Evolutionary conservation across 2,888 invertebrate genomes (phyloP), one percentile per base, ranked within the genome.

Genomic region (Dolichopus griseipennis): DNA sequence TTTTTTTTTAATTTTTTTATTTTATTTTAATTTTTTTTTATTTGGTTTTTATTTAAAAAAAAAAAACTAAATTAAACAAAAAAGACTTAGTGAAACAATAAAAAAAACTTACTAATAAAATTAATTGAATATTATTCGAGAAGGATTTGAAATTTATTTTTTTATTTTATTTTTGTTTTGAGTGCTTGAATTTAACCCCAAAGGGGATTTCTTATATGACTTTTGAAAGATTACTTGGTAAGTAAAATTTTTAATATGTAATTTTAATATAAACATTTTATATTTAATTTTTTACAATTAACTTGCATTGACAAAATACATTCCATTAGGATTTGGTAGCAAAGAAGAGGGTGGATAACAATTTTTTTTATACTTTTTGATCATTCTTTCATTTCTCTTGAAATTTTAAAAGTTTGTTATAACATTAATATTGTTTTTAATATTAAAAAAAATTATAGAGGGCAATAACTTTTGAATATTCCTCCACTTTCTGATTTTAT

Each of bases 151-250:
- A 52, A 52, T 52, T 52, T 52, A 52, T 52, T 52, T 52, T 52
- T 52, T 52, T 52, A 12, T 52, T 52, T 52, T 52, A 52, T 27
- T 27, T 27, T 27, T 27, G 27, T 52, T 52, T 52, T 52, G 52
- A 52, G 52, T 52, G 52, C 15, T 52, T n/a, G 52, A 52, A 52
- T 52, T 52, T 52, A 37, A 52, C 52, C 80, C 80, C 78, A 77
- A 76, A 77, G 78, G 79, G 78, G 77, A 79, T 73, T 76, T 91
- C 91, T 93, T 93, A 93, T 93, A 93, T 93, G 93, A 93, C 92
- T 93, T 93, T 92, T 92, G 92, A 89, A 91, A 91, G 89, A 89
- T 89, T 87, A 87, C 90, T 87, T 91, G 92, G 93, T 93, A 81
- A 89, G 89, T 85, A 15, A 27, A 22, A 22, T 2, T 22, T n/a